A percentile compares a stretch with the other conserved stretches of the same genome.
These are phyloP conservation scores for Stegastes partitus DNA, from an alignment of 2,113 vertebrate genomes.

Conservation along the genomic window DNA sequence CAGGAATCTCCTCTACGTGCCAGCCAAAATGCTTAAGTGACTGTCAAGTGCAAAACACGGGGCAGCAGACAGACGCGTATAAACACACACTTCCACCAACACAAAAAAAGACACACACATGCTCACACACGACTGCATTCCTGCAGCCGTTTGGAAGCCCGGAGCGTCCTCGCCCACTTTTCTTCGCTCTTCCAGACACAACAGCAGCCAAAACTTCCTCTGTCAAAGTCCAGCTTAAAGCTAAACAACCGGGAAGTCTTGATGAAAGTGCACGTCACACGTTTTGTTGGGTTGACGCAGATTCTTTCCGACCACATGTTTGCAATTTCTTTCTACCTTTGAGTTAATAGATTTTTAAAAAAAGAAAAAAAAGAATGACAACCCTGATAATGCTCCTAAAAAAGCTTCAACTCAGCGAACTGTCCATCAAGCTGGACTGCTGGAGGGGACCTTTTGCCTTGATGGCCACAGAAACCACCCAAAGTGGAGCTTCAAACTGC, in stretches of 20 bases:
- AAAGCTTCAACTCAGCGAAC: slow-evolving; percentile 19
- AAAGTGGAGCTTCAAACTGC: slow-evolving; percentile 82
- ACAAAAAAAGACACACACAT: slow-evolving; percentile 35
- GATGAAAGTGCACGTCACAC: slow-evolving; percentile 61
- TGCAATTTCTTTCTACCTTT: slow-evolving; percentile 2
- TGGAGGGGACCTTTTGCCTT: slow-evolving; percentile 60
- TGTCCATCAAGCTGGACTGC: slow-evolving; percentile 64
- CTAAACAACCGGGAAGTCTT: slow-evolving; percentile 63
- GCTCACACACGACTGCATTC: slow-evolving; percentile 72
- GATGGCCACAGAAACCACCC: slow-evolving; percentile 78
- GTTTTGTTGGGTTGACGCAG: slow-evolving; percentile 38
- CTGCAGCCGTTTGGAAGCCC: slow-evolving; percentile 64
- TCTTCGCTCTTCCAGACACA: slow-evolving; percentile 77
- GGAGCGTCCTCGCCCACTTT: slow-evolving; percentile 69
- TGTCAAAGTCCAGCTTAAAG: slow-evolving; percentile 55
- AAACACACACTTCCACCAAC: slow-evolving; percentile 55
- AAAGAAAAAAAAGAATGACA: background rate
- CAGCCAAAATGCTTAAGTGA: slow-evolving; percentile 71
- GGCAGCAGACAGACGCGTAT: slow-evolving; percentile 62
- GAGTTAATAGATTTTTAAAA: background rate
- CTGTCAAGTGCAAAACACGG: slow-evolving; percentile 63
- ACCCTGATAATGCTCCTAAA: slow-evolving; percentile 7
- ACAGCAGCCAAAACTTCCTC: slow-evolving; percentile 74
- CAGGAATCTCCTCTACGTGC: slow-evolving; percentile 71
- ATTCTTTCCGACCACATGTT: slow-evolving; percentile 62